Base-by-base conservation (phyloP, 2,797 vertebrate species). In the Apogon hyalosoma region DNA sequence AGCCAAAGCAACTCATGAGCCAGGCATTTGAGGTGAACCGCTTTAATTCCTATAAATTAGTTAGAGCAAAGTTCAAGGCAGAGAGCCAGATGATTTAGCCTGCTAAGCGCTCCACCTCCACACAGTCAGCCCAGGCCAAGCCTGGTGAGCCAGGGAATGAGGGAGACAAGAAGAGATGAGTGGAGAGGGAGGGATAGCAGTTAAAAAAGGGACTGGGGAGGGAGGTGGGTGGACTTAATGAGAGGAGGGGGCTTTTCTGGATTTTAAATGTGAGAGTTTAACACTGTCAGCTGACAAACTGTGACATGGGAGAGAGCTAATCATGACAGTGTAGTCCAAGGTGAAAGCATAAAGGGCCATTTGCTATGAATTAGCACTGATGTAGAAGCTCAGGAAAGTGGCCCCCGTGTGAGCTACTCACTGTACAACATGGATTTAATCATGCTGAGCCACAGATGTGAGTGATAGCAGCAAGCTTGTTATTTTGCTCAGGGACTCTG, bases 11-110 rank as follows among this genome's bases (percentile, higher is more conserved):
- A 68, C 58, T n/a, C 82, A 57, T 46, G 43, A 69, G 87, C 50
- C 66, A 58, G 69, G 80, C 73, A 58, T 82, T 68, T 75, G 80
- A 89, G 87, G 86, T 90, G 84, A 88, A 82, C 65, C 58, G 54
- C 84, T 90, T 91, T 90, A 88, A 90, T 90, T 92, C 87, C 85
- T 80, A 88, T 92, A 86, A 92, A 93, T 94, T 91, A 91, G 84
- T 91, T 83, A 84, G 88, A 85, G 81, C 86, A 89, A 87, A 89
- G 92, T 91, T 90, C 81, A 83, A 84, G 88, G 90, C 86, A 86
- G 67, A 76, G 82, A 55, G 90, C 89, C 93, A 92, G 87, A 86
- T 74, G 75, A 89, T 86, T 91, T 90, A 87, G 85, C 85, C 86
- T 62, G 69, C 83, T 88, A 88, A 91, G 84, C 61, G 63, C 73